Evolutionary conservation across 2,797 vertebrate species (phyloP).

Genomic region (Acanthurus leucopareius): DNA sequence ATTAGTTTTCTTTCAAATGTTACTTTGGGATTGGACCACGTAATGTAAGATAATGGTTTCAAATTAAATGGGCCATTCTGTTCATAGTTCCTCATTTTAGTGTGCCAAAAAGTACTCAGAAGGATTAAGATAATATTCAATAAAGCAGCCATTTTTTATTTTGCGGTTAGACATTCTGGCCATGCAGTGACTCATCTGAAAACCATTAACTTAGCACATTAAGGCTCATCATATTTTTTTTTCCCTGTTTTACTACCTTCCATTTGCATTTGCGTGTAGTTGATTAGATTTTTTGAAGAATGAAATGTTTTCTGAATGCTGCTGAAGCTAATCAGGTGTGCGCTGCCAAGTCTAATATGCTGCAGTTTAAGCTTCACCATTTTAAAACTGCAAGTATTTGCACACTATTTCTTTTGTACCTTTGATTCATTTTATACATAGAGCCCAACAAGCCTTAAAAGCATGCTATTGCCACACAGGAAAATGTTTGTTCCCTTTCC

Average conservation of each 20-base stretch:
- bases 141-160: slow-evolving; percentile 34
- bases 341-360: not conserved
- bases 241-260: slow-evolving; percentile 6
- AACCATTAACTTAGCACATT: slow-evolving; percentile 39
- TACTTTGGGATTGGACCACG: slow-evolving; percentile 16
- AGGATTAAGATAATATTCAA: slow-evolving; percentile 59
- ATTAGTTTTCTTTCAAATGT: slow-evolving; percentile 29
- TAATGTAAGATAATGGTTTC: slow-evolving; percentile 29
- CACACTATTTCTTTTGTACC: slow-evolving; percentile 7
- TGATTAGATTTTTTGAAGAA: slow-evolving; percentile 8
- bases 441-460: slow-evolving; percentile 5
- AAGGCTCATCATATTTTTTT: slow-evolving; percentile 13
- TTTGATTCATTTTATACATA: not conserved
- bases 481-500: slow-evolving; percentile 16
- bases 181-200: slow-evolving; percentile 43
- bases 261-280: slow-evolving; percentile 1
- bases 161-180: slow-evolving; percentile 24
- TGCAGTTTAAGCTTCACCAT: not conserved
- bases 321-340: slow-evolving; percentile 5
- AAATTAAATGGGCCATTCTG: slow-evolving; percentile 42
- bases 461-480: not conserved
- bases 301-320: slow-evolving; percentile 6
- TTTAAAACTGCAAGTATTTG: not conserved
- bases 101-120: slow-evolving; percentile 38
- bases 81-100: slow-evolving; percentile 38